Evolutionary conservation across 2,888 invertebrate genomes (phyloP), one percentile per base, ranked within the genome.

Genomic region (Nycteola revayana): DNA sequence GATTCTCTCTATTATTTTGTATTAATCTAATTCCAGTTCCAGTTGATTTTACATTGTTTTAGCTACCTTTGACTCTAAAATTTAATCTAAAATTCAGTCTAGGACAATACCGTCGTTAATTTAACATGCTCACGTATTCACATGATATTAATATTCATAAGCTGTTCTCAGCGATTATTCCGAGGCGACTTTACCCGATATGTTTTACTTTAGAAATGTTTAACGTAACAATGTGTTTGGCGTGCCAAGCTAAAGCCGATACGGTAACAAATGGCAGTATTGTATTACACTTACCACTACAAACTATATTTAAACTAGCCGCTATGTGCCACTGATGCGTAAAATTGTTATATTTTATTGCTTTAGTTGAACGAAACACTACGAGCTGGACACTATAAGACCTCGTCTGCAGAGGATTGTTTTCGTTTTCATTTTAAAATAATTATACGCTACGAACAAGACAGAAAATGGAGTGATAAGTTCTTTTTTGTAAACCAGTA

Each of bases 71-170:
- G n/a, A 14, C 3, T 14, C 14, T 14, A 14, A 14, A 14, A 5
- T 14, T 14, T 14, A 14, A 14, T 14, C 14, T 14, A 14, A 14
- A 3, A 3, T 14, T 14, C 14, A 14, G 14, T 14, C 14, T 5
- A 14, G 2, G 14, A 14, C 3, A 5, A 3, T 14, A 14, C 5
- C 14, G 2, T 7, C 21, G 3, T 21, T 7, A 21, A 59, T 66
- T 66, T 66, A 59, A 56, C 62, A 49, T 68, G 61, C 60, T 61
- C 60, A 64, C 55, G 51, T 50, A 60, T 57, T 60, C 46, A 34
- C 46, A 39, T 47, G 42, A 47, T 56, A 67, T 79, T 76, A 78
- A 74, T 80, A 81, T 79, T 79, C 80, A 75, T 69, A 69, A 62
- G 59, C 57, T 62, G 69, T 69, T 57, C 59, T 57, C 51, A 49